These are phyloP conservation scores for Trachemys scripta DNA, from an alignment of 2,113 vertebrate species.

Conservation along the genomic window DNA sequence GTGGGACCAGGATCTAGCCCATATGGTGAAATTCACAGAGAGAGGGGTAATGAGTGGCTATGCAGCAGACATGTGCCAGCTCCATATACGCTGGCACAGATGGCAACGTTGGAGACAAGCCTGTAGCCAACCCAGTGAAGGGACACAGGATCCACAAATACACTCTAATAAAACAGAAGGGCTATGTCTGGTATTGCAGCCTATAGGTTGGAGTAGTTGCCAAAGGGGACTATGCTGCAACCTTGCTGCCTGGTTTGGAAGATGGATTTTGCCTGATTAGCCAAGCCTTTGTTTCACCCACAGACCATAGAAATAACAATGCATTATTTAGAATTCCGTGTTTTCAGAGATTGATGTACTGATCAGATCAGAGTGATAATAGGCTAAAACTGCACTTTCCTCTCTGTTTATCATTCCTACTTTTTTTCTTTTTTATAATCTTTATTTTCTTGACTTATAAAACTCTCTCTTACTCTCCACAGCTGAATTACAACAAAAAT, in stretches of 20 bases:
- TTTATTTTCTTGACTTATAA: not conserved
- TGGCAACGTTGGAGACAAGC: not conserved
- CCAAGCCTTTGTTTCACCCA: not conserved
- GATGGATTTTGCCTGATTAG: conserved; percentile 34
- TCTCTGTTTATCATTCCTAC: not conserved
- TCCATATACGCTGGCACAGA: not conserved
- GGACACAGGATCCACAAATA: not conserved
- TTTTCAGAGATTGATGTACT: conserved; percentile 32
- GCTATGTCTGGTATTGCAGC: not conserved
- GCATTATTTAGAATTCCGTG: not conserved
- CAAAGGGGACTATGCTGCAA: not conserved
- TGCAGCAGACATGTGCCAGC: not conserved
- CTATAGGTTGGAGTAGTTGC: conserved; percentile 42
- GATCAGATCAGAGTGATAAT: not conserved
- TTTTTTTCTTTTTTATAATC: not conserved
- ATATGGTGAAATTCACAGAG: not conserved
- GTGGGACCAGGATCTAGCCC: not conserved
- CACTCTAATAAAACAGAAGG: fast-evolving
- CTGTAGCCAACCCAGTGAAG: not conserved
- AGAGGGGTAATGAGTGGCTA: not conserved
- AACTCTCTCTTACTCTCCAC: not conserved
- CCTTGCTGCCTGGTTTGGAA: conserved; percentile 32
- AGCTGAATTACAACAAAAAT: not conserved
- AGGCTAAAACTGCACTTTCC: not conserved
- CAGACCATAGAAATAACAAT: conserved; percentile 30